Evolutionary conservation across 2,888 invertebrate species (phyloP), one percentile per base, ranked within the genome.

Genomic region (Pollenia labialis): DNA sequence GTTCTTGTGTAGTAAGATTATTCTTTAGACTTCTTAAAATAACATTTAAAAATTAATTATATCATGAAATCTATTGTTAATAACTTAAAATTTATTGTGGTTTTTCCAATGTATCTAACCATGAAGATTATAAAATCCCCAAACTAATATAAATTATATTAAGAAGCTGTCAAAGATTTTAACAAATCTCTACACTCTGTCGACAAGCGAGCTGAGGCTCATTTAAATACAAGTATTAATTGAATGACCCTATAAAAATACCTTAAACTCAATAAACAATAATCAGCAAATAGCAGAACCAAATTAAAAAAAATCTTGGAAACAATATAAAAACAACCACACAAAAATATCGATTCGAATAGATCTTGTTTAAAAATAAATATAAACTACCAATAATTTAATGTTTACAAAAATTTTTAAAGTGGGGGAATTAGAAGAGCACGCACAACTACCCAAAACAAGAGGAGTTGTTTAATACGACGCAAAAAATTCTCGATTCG

Each of bases 201-300:
- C 58, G 7, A 7, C 32, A 2, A 4, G 1, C 32, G 32, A 3
- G 32, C 3, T 18, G 18, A 11, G 54, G 42, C 16, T 42, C 42
- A 42, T n/a, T 42, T 71, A 16, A 12, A 18, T 18, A 71, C 12
- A 3, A 32, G 32, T 32, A 32, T 32, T 18, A 18, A 18, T 42
- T 71, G 18, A 44, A 54, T 71, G 44, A 18, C 54, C 54, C 44
- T 71, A 32, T 32, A 64, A 44, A 44, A 54, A 54, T 71, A 18
- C 42, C 44, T 16, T 12, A 18, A 71, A 71, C 9, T 12, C 14
- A 18, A 42, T 58, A 58, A 42, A 58, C 44, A 46, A 32, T 58
- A 58, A 32, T 12, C 7, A 40, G 7, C 58, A 32, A 32, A 40
- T 40, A 58, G 1, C 11, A 58, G 54, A 16, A 16, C 2, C 0